phyloP scores from a whole-genome alignment of 2,888 invertebrate species.

The Drosophila birchii region DNA sequence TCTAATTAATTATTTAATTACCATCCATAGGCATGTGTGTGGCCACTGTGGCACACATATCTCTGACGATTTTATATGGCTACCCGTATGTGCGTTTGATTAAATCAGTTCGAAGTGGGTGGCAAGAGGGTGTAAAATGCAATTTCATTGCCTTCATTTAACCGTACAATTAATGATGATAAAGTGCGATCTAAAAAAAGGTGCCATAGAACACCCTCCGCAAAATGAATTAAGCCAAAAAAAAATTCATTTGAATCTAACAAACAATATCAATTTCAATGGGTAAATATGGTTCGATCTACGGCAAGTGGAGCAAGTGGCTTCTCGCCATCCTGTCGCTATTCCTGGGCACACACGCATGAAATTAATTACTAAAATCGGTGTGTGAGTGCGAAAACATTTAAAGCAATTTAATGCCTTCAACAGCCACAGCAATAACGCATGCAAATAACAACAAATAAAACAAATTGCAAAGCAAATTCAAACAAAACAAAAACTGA shows the following conservation, averaged over 20 bases:
- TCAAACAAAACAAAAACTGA: conserved; percentile 14
- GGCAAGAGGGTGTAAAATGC: conserved; percentile 35
- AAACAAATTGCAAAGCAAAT: conserved; percentile 47
- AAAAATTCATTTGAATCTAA: not conserved
- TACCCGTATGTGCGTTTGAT: conserved; percentile 55
- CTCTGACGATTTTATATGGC: conserved; percentile 41
- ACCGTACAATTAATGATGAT: conserved; percentile 56
- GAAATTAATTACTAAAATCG: conserved; percentile 35
- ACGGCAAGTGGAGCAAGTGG: not conserved
- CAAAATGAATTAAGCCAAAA: not conserved
- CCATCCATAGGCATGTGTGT: not conserved
- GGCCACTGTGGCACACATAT: conserved; percentile 8
- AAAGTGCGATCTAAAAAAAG: conserved; percentile 26
- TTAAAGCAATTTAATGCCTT: conserved; percentile 39
- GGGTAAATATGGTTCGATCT: not conserved
- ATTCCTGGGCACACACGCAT: conserved; percentile 39
- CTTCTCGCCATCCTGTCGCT: not conserved
- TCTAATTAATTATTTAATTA: conserved; percentile 2
- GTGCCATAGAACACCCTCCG: not conserved
- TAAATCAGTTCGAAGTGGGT: conserved; percentile 45
- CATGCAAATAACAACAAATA: conserved; percentile 23
- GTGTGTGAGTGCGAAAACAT: conserved; percentile 27
- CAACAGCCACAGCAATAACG: conserved; percentile 12
- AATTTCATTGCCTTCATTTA: conserved; percentile 58
- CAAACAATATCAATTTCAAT: not conserved